These are phyloP conservation scores for Platycheirus rosarum DNA, from an alignment of 2,888 invertebrate genomes.

Conservation along the genomic window DNA sequence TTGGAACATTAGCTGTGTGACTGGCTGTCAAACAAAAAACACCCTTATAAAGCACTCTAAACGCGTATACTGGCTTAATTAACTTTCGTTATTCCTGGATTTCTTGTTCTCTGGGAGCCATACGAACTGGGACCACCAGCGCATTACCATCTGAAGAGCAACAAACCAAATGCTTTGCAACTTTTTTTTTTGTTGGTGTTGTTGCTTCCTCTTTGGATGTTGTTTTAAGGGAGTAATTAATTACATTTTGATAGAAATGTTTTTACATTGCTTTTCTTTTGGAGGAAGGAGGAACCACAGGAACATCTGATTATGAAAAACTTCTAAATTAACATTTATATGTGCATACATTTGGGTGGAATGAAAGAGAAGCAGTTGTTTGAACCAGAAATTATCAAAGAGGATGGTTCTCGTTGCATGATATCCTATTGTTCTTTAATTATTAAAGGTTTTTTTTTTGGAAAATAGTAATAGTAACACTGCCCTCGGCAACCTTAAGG, in stretches of 20 bases:
- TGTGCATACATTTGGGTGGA: neutral
- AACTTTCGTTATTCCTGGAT: conserved; percentile 60
- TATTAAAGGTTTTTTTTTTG: neutral
- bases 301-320: conserved; percentile 22
- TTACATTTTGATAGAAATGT: conserved; percentile 62
- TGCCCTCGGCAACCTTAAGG: no score
- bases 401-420: neutral
- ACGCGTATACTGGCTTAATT: conserved; percentile 56
- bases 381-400: conserved; percentile 6
- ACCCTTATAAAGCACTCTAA: neutral
- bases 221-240: conserved; percentile 53
- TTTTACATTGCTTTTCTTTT: conserved; percentile 12
- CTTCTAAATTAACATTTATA: conserved; percentile 55
- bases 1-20: conserved; percentile 1
- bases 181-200: conserved; percentile 14
- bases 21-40: conserved; percentile 48
- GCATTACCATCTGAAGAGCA: conserved; percentile 27
- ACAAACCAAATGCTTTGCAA: conserved; percentile 51
- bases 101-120: neutral
- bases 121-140: conserved; percentile 1
- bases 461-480: no score
- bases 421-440: neutral
- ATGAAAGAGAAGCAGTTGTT: neutral
- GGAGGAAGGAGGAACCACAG: neutral
- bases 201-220: neutral